Conservation (phyloP, 1,140 invertebrate genomes). For the Orchesella cincta region DNA sequence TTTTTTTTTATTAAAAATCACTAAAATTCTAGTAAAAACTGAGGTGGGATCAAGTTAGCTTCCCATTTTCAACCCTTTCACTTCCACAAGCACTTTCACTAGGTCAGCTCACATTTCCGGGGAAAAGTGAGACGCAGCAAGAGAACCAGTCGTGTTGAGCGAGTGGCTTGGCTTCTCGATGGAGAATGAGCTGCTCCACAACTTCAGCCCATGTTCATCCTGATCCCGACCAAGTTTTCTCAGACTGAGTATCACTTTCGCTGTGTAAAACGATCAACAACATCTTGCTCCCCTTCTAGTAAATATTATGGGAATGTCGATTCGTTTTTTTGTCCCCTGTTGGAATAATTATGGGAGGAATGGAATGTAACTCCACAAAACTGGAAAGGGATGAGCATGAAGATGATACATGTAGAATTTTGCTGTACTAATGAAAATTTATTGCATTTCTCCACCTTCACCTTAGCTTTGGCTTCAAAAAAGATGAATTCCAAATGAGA, state of each 20-base stretch:
- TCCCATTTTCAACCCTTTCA: not conserved
- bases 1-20: no score
- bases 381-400: not conserved
- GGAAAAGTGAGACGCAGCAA: no score
- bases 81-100: not conserved
- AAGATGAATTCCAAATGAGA: not conserved
- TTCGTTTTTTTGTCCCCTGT: no score
- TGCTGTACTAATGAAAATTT: not conserved
- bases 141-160: no score
- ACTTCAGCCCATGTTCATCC: no score
- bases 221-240: no score
- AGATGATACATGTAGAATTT: not conserved
- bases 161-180: no score
- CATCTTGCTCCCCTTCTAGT: no score
- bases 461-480: not conserved
- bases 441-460: not conserved
- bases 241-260: not conserved
- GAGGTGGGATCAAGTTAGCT: not conserved
- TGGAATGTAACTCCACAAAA: not conserved
- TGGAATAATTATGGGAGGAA: no score
- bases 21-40: not conserved
- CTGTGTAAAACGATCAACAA: not conserved
- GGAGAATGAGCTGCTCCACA: no score
- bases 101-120: no score
- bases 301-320: no score